These are phyloP conservation scores for Trichacis sp. DNA, from an alignment of 2,888 invertebrate genomes.

Conservation along the genomic window DNA sequence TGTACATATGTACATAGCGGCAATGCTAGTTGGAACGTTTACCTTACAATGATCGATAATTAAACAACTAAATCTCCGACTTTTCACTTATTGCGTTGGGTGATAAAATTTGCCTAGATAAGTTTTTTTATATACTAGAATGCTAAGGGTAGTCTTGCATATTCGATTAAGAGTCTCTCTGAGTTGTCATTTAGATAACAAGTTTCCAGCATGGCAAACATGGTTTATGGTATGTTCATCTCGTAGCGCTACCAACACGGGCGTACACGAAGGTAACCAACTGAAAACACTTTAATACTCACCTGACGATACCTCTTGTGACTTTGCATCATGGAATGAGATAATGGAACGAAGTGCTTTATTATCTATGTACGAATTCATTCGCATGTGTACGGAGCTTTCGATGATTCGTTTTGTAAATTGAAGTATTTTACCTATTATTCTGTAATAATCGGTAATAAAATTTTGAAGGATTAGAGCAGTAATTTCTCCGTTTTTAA, in stretches of 20 bases:
- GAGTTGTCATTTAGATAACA: constrained; percentile 58
- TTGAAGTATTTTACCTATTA: no score
- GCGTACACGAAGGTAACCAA: constrained; percentile 51
- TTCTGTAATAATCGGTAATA: no score
- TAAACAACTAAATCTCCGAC: neutral
- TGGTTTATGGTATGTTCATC: constrained; percentile 61
- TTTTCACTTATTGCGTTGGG: constrained; percentile 21
- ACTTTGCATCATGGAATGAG: no score
- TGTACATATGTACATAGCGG: no score
- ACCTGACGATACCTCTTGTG: constrained; percentile 6
- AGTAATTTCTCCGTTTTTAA: no score
- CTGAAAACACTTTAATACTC: constrained; percentile 51
- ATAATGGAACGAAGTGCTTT: no score
- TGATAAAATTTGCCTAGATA: constrained; percentile 22
- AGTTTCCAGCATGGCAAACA: constrained; percentile 65
- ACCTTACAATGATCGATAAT: no score
- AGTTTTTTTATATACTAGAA: constrained; percentile 37
- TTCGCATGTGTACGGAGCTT: no score
- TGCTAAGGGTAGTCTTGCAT: constrained; percentile 60
- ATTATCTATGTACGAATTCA: no score
- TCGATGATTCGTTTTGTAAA: no score
- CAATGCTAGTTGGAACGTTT: no score
- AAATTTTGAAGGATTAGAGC: no score
- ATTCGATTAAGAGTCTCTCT: constrained; percentile 60
- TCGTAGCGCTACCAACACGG: constrained; percentile 33